Base-by-base conservation (phyloP, 2,797 vertebrate genomes). In the Gobio occitaniae region DNA sequence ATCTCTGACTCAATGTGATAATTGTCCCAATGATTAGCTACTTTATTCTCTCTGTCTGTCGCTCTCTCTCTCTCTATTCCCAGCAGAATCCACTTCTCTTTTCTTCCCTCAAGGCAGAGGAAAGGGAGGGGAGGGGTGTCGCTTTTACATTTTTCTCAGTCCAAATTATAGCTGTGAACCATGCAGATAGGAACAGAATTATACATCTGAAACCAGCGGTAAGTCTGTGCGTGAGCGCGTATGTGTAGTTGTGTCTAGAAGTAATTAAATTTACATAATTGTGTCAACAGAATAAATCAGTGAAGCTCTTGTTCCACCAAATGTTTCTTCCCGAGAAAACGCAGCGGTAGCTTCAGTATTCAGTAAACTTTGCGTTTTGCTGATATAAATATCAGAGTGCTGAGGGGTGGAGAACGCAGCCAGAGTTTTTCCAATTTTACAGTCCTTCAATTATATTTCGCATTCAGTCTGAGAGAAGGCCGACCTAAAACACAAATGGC, bases 241-340 rank as follows among this genome's bases (percentile, higher is more conserved):
- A 63, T 74, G 76, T 63, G 77, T 72, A 74, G 77, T 72, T 74
- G 69, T 36, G n/a, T 85, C 84, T 80, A 54, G 32, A 80, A 80
- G 56, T 85, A 65, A 80, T 80, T 80, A 74, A 74, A 85, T 85
- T 85, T 85, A 85, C 78, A 85, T 85, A 80, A 85, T 85, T 85
- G 78, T 80, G 77, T 85, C 78, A 80, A 85, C 84, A 80, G 59
- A 85, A 85, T 85, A 85, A 80, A 85, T 80, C 84, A 85, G 69
- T 63, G 61, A 80, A 63, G 78, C 84, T 80, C 56, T 80, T 79
- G 83, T 79, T 79, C 76, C 68, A 79, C 68, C 77, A 84, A 84
- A 84, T 78, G 83, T 71, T 78, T 70, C 44, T 79, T 79, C 63
- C 38, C 61, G 25, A 78, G 65, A 66, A 84, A 80, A 66, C 47